phyloP scores from a whole-genome alignment of 2,797 vertebrate species.

The Enteromius viviparus region DNA sequence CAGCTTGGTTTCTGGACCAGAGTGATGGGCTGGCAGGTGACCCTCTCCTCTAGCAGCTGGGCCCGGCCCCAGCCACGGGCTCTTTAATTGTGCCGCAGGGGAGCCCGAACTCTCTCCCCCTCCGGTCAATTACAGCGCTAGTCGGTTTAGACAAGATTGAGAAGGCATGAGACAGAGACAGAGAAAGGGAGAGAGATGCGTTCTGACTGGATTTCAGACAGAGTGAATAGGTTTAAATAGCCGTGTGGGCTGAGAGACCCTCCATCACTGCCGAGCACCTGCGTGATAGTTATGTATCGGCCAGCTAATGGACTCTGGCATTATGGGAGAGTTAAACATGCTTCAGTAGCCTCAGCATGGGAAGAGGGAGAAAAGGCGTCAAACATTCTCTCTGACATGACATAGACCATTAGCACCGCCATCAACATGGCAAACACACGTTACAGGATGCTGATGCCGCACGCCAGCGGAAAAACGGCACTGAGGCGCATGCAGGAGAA shows the following conservation, averaged over 20 bases:
- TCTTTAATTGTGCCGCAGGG: constrained; percentile 71
- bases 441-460: neutral
- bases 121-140: constrained; percentile 68
- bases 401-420: constrained; percentile 44
- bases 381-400: constrained; percentile 41
- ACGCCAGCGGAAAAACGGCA: neutral
- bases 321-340: constrained; percentile 47
- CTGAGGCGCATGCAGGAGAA: neutral
- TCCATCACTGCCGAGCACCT: constrained; percentile 40
- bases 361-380: constrained; percentile 23
- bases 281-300: constrained; percentile 38
- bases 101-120: constrained; percentile 56
- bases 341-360: constrained; percentile 36
- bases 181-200: constrained; percentile 9
- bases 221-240: constrained; percentile 35
- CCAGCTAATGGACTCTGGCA: constrained; percentile 43
- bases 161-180: constrained; percentile 2
- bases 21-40: constrained; percentile 72
- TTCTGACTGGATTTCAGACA: constrained; percentile 34
- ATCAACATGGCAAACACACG: constrained; percentile 28
- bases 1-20: constrained; percentile 48
- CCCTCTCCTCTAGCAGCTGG: constrained; percentile 57
- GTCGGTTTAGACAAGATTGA: constrained; percentile 39
- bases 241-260: constrained; percentile 29
- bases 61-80: constrained; percentile 50